Evolutionary conservation across 2,113 vertebrate species (phyloP).

Genomic region (Notarius lentiginosus): DNA sequence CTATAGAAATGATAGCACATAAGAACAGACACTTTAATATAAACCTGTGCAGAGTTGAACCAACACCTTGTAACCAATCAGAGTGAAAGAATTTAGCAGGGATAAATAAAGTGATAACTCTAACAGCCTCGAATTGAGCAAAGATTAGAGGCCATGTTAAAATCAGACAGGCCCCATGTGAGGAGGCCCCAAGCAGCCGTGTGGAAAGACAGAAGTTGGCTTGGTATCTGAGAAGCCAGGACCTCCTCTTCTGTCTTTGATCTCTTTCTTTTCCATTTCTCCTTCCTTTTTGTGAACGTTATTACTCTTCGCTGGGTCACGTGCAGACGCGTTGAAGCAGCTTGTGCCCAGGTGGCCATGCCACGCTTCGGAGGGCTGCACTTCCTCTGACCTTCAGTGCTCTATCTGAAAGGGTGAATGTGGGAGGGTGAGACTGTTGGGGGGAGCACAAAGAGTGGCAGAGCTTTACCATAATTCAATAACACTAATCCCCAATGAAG

Average conservation of each 20-base stretch:
- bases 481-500: slow-evolving; percentile 76
- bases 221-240: neutral
- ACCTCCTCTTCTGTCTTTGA: slow-evolving; percentile 41
- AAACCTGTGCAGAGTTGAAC: neutral
- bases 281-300: slow-evolving; percentile 1
- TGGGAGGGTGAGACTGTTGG: slow-evolving; percentile 35
- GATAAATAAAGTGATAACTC: neutral
- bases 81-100: neutral
- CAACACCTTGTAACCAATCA: neutral
- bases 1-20: neutral
- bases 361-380: slow-evolving; percentile 51
- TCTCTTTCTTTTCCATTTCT: slow-evolving; percentile 43
- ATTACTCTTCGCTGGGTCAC: slow-evolving; percentile 13
- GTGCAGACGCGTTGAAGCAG: slow-evolving; percentile 3
- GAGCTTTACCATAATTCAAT: slow-evolving; percentile 72
- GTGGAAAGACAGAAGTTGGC: slow-evolving; percentile 56
- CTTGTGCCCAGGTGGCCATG: slow-evolving; percentile 41
- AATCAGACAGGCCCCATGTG: slow-evolving; percentile 18
- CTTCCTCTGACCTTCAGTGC: slow-evolving; percentile 54
- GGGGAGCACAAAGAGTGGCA: slow-evolving; percentile 32
- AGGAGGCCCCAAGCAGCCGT: slow-evolving; percentile 44
- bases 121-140: neutral
- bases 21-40: neutral
- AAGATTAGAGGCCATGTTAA: slow-evolving; percentile 5
- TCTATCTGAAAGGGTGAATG: slow-evolving; percentile 6